Conservation (phyloP, 2,113 vertebrate genomes). For the Crotalus viridis region DNA sequence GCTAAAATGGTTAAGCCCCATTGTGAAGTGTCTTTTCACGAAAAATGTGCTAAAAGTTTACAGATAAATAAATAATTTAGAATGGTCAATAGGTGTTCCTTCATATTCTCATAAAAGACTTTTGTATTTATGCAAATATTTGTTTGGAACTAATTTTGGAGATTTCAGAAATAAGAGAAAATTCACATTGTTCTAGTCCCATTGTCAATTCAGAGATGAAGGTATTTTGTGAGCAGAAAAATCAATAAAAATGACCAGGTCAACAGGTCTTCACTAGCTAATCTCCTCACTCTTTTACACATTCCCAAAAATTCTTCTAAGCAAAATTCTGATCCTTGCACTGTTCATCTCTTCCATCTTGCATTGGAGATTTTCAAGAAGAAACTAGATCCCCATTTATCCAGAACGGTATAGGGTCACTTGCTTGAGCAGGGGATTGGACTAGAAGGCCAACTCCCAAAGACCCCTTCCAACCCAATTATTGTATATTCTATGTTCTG, state of each 20-base stretch:
- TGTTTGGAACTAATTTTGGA: neutral
- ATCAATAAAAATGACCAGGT: no score
- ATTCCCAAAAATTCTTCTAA: no score
- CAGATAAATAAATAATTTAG: neutral
- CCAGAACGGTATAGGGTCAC: no score
- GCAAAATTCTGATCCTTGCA: no score
- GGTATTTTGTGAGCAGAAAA: neutral
- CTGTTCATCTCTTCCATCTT: no score
- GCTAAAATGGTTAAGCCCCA: neutral
- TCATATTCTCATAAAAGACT: neutral
- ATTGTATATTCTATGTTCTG: no score
- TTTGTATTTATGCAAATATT: neutral
- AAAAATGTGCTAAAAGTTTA: neutral
- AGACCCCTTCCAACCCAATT: no score
- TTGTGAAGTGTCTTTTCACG: neutral
- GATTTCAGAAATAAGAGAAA: neutral
- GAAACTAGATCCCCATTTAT: no score
- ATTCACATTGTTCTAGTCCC: neutral
- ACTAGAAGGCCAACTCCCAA: no score
- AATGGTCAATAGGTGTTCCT: neutral
- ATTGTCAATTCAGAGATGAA: neutral
- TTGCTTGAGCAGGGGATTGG: no score
- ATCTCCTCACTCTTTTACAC: neutral
- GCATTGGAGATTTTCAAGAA: no score
- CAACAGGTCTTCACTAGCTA: no score